Evolutionary conservation across 2,113 vertebrate species (phyloP).

Genomic region (Glaucidium brasilianum): DNA sequence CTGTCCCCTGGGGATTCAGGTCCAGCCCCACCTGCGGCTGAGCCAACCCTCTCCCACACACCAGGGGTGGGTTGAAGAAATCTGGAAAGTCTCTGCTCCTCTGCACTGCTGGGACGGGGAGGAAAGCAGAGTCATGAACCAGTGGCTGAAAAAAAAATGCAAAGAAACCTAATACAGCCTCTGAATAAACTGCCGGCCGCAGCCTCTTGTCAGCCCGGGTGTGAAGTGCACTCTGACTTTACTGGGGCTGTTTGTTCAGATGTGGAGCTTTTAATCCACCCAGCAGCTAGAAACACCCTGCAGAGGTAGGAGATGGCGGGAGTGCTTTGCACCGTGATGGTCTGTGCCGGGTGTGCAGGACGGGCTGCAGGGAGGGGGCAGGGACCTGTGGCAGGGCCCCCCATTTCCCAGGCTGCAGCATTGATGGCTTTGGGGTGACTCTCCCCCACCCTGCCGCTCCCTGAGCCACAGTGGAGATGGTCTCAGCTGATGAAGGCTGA

Average conservation of each 20-base stretch:
- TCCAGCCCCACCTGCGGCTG: background rate
- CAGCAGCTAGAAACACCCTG: background rate
- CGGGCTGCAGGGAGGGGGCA: background rate
- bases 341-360: background rate
- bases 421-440: background rate
- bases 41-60: fast-evolving
- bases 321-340: fast-evolving
- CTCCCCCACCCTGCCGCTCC: background rate
- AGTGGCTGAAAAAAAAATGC: background rate
- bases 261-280: fast-evolving
- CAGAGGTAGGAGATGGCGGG: fast-evolving
- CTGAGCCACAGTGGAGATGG: fast-evolving
- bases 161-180: background rate
- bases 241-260: background rate
- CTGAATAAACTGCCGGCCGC: background rate
- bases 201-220: background rate
- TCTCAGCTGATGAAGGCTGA: background rate
- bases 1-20: background rate
- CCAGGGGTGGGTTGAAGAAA: background rate
- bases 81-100: background rate
- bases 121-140: background rate
- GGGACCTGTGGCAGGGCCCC: fast-evolving
- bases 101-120: fast-evolving
- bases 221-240: background rate
- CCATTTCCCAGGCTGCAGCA: background rate